Conservation (phyloP, 2,888 invertebrate genomes). For the Parnassius glacialis region DNA sequence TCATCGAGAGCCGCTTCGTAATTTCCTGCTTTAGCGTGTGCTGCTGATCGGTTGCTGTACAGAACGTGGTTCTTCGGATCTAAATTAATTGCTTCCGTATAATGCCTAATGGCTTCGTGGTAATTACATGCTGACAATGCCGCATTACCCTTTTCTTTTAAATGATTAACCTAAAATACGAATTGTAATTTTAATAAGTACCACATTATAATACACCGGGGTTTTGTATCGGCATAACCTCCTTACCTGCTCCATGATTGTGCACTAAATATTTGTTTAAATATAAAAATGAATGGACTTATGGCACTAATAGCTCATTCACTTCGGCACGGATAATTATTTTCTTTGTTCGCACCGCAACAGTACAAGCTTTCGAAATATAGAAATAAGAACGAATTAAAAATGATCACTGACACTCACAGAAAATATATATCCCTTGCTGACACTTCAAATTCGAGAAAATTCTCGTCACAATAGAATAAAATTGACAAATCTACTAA, state of each 20-base stretch:
- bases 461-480: slow-evolving; percentile 49
- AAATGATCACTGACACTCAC: slow-evolving; percentile 43
- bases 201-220: slow-evolving; percentile 30
- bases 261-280: slow-evolving; percentile 22
- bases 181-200: slow-evolving; percentile 30
- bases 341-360: slow-evolving; percentile 30
- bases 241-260: slow-evolving; percentile 72
- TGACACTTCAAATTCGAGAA: slow-evolving; percentile 72
- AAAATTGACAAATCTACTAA: no score
- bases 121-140: slow-evolving; percentile 89
- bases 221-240: slow-evolving; percentile 60
- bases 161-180: slow-evolving; percentile 84
- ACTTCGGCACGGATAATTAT: slow-evolving; percentile 19
- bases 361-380: slow-evolving; percentile 30
- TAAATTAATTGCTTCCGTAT: slow-evolving; percentile 89
- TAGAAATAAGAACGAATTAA: slow-evolving; percentile 33
- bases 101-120: slow-evolving; percentile 88
- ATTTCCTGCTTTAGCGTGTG: slow-evolving; percentile 89
- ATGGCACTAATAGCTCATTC: slow-evolving; percentile 15
- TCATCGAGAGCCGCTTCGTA: slow-evolving; percentile 89
- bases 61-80: slow-evolving; percentile 93
- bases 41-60: slow-evolving; percentile 95
- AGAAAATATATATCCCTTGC: no score
- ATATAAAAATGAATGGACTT: slow-evolving; percentile 21
- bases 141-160: slow-evolving; percentile 94